Conservation (phyloP, 2,888 invertebrate species). For the Hypsopygia costalis region DNA sequence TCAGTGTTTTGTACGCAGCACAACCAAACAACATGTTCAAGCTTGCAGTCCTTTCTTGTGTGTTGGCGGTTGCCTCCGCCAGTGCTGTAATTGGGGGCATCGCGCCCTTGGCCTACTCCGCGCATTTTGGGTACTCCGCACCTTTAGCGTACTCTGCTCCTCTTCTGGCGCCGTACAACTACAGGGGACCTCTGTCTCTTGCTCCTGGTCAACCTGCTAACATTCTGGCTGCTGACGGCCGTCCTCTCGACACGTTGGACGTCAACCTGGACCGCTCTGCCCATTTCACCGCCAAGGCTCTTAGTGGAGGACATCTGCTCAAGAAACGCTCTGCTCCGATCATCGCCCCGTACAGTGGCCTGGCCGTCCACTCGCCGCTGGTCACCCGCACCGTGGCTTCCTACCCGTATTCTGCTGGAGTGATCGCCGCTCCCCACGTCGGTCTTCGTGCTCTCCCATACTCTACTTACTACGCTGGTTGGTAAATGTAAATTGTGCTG, state of each 20-base stretch:
- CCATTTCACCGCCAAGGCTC: slow-evolving; percentile 58
- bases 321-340: slow-evolving; percentile 51
- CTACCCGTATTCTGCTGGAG: not conserved
- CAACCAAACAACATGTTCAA: slow-evolving; percentile 77
- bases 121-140: too few species aligned
- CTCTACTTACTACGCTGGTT: not conserved
- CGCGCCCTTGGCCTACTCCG: slow-evolving; percentile 16
- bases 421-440: not conserved
- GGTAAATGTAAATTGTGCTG: not conserved
- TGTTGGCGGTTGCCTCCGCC: slow-evolving; percentile 79
- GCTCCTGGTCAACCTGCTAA: slow-evolving; percentile 69
- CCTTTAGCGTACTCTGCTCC: slow-evolving; percentile 37
- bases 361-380: slow-evolving; percentile 29
- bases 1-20: slow-evolving; percentile 63
- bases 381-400: slow-evolving; percentile 20
- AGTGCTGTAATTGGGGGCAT: slow-evolving; percentile 21
- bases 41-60: slow-evolving; percentile 82
- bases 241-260: slow-evolving; percentile 66
- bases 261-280: slow-evolving; percentile 69
- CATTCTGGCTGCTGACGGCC: slow-evolving; percentile 61
- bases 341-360: slow-evolving; percentile 20
- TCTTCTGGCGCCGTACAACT: slow-evolving; percentile 41
- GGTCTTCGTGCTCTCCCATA: not conserved
- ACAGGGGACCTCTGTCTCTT: slow-evolving; percentile 63
- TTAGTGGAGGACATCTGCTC: slow-evolving; percentile 43